Evolutionary conservation across 2,888 invertebrate genomes (phyloP).

Genomic region (Trichogramma evanescens): DNA sequence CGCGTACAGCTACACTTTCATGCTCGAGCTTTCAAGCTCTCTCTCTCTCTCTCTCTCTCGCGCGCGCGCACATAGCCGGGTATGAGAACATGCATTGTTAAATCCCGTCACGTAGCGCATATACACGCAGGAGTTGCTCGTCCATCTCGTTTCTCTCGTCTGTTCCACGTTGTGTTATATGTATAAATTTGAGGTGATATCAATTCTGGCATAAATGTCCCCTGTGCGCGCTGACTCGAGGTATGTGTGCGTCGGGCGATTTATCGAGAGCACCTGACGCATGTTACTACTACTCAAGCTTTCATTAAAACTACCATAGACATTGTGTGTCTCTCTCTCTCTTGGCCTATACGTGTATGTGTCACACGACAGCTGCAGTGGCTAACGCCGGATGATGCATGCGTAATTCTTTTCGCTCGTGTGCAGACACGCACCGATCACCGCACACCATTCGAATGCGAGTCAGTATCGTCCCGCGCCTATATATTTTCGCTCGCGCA

Average conservation of each 20-base stretch:
- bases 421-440: no score
- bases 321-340: background rate
- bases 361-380: background rate
- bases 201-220: slow-evolving; percentile 25
- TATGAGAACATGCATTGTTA: background rate
- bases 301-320: slow-evolving; percentile 26
- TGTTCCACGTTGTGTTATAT: slow-evolving; percentile 8
- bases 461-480: no score
- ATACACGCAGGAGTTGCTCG: no score
- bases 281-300: slow-evolving; percentile 7
- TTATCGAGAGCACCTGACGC: slow-evolving; percentile 27
- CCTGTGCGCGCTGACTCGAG: slow-evolving; percentile 1
- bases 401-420: slow-evolving; percentile 16
- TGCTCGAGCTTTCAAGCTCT: no score
- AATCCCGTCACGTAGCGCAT: slow-evolving; percentile 10
- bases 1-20: no score
- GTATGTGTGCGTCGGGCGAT: slow-evolving; percentile 16
- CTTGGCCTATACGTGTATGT: slow-evolving; percentile 1
- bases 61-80: background rate
- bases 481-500: no score
- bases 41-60: no score
- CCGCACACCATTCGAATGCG: no score
- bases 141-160: slow-evolving; percentile 11
- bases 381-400: slow-evolving; percentile 9
- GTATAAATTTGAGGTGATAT: slow-evolving; percentile 26